Percentiles rank a stretch among this genome's conserved stretches.
phyloP scores from a whole-genome alignment of 1,140 invertebrate species.

The Brachionus manjavacas region DNA sequence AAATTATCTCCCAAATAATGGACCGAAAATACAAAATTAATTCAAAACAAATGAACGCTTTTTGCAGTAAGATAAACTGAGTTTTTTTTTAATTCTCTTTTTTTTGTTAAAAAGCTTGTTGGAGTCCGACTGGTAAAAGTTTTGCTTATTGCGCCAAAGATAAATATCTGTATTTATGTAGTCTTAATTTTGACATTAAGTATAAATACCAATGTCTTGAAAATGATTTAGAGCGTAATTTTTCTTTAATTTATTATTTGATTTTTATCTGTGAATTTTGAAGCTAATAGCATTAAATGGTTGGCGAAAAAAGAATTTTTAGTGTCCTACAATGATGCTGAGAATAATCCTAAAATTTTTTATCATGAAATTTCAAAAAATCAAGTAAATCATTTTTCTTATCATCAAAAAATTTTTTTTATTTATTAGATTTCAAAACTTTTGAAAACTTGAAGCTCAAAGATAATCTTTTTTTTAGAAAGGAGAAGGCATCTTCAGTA shows the following conservation, averaged over 20 bases:
- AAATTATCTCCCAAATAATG: not conserved
- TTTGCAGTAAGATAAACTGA: not conserved
- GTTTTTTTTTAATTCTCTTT: not conserved
- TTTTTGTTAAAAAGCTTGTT: not conserved
- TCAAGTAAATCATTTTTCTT: not conserved
- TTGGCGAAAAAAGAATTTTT: constrained; percentile 18
- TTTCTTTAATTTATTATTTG: not conserved
- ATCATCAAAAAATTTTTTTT: not conserved
- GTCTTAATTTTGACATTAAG: not conserved
- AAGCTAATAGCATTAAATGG: not conserved
- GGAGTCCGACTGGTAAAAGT: constrained; percentile 6
- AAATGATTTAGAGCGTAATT: not conserved
- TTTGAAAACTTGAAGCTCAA: too few relatives aligned
- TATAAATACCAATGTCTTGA: not conserved
- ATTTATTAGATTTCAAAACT: too few relatives aligned
- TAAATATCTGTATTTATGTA: not conserved
- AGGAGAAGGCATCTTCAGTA: not conserved
- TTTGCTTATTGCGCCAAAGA: not conserved
- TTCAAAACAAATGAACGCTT: not conserved
- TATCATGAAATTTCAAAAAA: not conserved
- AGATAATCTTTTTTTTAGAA: not conserved
- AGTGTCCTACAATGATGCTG: constrained; percentile 1
- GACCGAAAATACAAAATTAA: not conserved
- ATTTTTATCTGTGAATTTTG: not conserved
- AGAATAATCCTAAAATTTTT: not conserved